Conservation (phyloP, 2,797 vertebrate species). For the Schizopygopsis pylzovi region DNA sequence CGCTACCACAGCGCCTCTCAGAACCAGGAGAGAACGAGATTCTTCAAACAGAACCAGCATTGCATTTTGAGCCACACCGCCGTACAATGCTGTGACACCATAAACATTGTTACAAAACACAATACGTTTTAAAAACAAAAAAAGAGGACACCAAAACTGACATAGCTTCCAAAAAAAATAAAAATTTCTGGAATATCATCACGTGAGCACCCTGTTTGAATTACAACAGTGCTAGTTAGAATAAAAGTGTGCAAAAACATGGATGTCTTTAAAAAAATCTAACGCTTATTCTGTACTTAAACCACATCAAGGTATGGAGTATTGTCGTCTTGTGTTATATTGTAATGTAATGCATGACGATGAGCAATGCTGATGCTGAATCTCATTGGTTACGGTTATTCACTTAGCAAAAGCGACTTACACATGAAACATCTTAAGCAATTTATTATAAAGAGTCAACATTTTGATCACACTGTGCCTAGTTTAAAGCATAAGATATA, state of each 20-base stretch:
- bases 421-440: too few species aligned
- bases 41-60: not conserved
- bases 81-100: not conserved
- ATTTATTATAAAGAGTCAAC: too few species aligned
- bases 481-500: too few species aligned
- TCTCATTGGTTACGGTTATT: too few species aligned
- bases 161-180: not conserved
- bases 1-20: not conserved
- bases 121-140: not conserved
- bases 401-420: too few species aligned
- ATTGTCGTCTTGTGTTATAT: too few species aligned
- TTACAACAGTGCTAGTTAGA: not conserved
- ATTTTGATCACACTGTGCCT: too few species aligned
- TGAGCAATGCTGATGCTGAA: too few species aligned
- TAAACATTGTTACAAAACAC: not conserved
- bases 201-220: not conserved
- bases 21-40: not conserved
- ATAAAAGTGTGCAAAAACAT: not conserved
- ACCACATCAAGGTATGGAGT: too few species aligned
- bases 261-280: not conserved
- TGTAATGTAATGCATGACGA: too few species aligned
- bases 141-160: not conserved
- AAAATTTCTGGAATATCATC: not conserved
- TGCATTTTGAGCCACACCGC: not conserved
- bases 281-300: too few species aligned